Base-by-base conservation (phyloP, 2,888 invertebrate species). In the Shargacucullia verbasci region DNA sequence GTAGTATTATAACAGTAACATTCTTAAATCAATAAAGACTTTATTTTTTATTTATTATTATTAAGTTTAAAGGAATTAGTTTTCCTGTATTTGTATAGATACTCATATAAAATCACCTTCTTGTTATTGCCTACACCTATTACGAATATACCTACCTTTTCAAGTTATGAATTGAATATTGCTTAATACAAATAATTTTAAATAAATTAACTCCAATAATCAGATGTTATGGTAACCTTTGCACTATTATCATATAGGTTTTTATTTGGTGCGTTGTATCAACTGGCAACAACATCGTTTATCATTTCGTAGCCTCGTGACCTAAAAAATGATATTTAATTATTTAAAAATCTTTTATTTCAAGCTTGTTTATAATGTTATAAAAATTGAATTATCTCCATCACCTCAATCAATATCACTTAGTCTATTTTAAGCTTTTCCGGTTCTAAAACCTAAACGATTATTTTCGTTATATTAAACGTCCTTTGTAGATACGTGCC, bases 161-260 rank as follows among this genome's bases (percentile, higher is more conserved):
- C 10, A 27, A 34, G 11, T 70, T 27, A 34, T 71, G 60, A 70
- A 77, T 71, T 70, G 53, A 67, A 64, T 57, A 50, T 72, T 71
- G 58, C 66, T 69, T 68, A 64, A 70, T 53, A 53, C 34, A 60
- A 60, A 61, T 53, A 43, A 59, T 56, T 48, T 55, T 49, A 71
- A 72, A 67, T 56, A 59, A 66, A 52, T 72, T 37, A 55, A 59
- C 58, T 58, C 38, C 79, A 81, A 83, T 59, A 90, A 90, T 91
- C 89, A 78, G 73, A 78, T 92, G 90, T 92, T 91, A 91, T 89
- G 83, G 82, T 93, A 93, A 91, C 93, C 93, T 94, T 91, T 93
- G 92, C 83, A 80, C 91, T 85, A 76, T 90, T 91, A 91, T 91
- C 89, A 68, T 85, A 68, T 85, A 20, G 20, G 58, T 90, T 92